phyloP scores from a whole-genome alignment of 2,888 invertebrate species.

The Buathra laborator region DNA sequence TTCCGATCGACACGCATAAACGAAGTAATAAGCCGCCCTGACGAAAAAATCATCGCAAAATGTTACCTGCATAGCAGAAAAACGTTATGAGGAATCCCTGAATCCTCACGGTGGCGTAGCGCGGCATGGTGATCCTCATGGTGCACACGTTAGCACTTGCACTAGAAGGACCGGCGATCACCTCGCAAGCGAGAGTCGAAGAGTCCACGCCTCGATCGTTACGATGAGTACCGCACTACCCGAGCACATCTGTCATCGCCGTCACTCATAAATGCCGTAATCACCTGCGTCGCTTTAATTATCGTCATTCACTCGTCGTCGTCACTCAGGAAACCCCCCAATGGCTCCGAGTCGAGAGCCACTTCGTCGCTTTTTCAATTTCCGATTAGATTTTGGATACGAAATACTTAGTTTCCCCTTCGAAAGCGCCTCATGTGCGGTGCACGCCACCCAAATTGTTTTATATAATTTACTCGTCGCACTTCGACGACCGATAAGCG shows the following conservation, averaged over 20 bases:
- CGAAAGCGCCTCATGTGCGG: neutral
- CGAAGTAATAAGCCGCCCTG: no score
- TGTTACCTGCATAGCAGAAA: conserved; percentile 74
- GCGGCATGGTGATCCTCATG: conserved; percentile 70
- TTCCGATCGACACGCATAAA: no score
- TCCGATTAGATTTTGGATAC: neutral
- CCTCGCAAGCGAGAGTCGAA: conserved; percentile 66
- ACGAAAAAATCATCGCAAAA: no score
- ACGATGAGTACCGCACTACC: conserved; percentile 66
- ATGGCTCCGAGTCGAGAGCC: neutral
- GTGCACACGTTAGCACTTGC: conserved; percentile 53
- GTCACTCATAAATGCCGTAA: conserved; percentile 76
- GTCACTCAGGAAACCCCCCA: conserved; percentile 35
- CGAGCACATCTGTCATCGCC: conserved; percentile 80
- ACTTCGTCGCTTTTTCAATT: neutral
- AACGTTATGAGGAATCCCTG: conserved; percentile 68
- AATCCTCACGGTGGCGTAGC: conserved; percentile 53
- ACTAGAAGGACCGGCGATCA: conserved; percentile 62
- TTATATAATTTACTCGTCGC: neutral
- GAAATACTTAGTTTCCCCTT: neutral
- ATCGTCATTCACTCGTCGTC: conserved; percentile 52
- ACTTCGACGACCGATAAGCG: neutral
- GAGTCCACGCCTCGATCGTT: conserved; percentile 64
- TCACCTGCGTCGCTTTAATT: conserved; percentile 68
- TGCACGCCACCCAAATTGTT: neutral